Evolutionary conservation across 2,888 invertebrate species (phyloP).

Genomic region (Lasioglossum calceatum): DNA sequence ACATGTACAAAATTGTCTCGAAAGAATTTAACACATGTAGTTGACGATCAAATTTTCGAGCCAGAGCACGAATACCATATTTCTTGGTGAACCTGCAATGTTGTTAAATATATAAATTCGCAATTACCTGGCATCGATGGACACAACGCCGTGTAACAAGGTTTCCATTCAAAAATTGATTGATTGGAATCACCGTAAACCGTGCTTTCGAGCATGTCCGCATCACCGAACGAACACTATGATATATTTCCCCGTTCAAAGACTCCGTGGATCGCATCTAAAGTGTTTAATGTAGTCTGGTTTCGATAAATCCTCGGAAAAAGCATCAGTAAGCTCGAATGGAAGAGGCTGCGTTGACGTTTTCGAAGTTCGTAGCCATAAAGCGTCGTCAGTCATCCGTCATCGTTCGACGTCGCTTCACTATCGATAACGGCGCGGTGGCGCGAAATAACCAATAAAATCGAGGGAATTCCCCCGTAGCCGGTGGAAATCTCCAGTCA

Average conservation of each 20-base stretch:
- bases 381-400: slow-evolving; percentile 2
- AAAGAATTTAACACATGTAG: not conserved
- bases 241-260: not conserved
- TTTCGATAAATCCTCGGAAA: not conserved
- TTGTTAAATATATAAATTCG: not conserved
- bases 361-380: not conserved
- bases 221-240: not conserved
- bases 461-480: slow-evolving; percentile 9
- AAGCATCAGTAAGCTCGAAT: not conserved
- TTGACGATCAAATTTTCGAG: not conserved
- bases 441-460: not conserved
- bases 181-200: not conserved
- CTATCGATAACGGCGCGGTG: not conserved
- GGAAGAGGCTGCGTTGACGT: not conserved
- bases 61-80: not conserved
- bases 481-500: not conserved
- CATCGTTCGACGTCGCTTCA: not conserved
- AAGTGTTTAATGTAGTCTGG: not conserved
- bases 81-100: not conserved
- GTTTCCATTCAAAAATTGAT: not conserved
- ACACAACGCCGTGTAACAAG: not conserved
- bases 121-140: not conserved
- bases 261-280: not conserved
- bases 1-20: not conserved
- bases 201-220: not conserved